A percentile compares a stretch with the other conserved stretches of the same genome.
Evolutionary conservation across 2,113 vertebrate genomes (phyloP).

Genomic region (Percopsis transmontana): DNA sequence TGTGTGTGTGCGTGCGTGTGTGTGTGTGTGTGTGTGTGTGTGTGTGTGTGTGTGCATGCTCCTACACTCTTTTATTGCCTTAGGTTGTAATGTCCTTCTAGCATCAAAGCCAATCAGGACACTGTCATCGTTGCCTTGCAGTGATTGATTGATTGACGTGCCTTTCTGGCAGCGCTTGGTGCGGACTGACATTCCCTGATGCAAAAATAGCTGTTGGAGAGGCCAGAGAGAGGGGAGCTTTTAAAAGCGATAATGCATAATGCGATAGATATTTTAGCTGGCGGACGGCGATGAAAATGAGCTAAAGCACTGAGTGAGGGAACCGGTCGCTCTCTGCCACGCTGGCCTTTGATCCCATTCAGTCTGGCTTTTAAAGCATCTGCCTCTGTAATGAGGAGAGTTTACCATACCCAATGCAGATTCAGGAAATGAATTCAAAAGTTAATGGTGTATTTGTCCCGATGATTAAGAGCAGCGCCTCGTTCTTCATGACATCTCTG

Average conservation of each 20-base stretch:
- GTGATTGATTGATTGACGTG: conserved; percentile 39
- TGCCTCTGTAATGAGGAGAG: conserved; percentile 76
- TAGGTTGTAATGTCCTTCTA: background rate
- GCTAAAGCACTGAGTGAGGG: conserved; percentile 50
- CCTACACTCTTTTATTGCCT: background rate
- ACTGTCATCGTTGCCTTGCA: conserved; percentile 20
- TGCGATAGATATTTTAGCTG: conserved; percentile 64
- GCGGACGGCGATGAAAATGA: conserved; percentile 71
- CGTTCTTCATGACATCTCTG: conserved; percentile 68
- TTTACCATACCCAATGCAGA: conserved; percentile 74
- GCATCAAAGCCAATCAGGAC: background rate
- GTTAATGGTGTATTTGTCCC: conserved; percentile 79
- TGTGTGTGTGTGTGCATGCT: background rate
- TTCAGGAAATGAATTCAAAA: conserved; percentile 72
- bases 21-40: conserved; percentile 1
- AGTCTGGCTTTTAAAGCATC: conserved; percentile 72
- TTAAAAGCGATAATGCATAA: conserved; percentile 74
- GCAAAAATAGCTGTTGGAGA: conserved; percentile 42
- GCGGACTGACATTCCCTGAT: conserved; percentile 35
- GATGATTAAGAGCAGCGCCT: conserved; percentile 72
- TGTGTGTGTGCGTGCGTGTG: background rate
- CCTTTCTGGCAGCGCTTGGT: conserved; percentile 26
- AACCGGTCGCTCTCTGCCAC: conserved; percentile 49
- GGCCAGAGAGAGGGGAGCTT: conserved; percentile 60
- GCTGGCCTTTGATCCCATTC: conserved; percentile 73